Base-by-base conservation (phyloP, 2,797 vertebrate species). In the Halcyon chelicuti region DNA sequence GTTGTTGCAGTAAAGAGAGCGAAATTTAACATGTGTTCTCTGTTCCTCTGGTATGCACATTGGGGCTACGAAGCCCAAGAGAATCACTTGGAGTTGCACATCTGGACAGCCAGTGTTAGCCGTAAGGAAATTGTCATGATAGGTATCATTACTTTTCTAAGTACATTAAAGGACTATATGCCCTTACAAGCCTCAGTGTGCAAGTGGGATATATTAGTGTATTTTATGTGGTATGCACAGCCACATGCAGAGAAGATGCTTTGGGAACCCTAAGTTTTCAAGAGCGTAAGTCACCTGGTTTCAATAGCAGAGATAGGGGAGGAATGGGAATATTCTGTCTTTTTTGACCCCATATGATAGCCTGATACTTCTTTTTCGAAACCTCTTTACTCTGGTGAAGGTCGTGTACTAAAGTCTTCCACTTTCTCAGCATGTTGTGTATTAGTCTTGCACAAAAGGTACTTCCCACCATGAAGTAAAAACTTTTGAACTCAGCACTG, bases 391-490 rank as follows among this genome's bases (percentile, higher is more conserved):
- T 42, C 8, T 31, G 29, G 33, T 23, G 80, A 77, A 77, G 37
- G 31, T 33, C 39, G 79, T 1, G 0, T 77, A 16, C 49, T 67
- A 15, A 58, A 79, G 52, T 33, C 78, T 85, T 89, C 20, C 5
- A 10, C 42, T 77, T 90, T 63, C 84, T 85, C 60, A 80, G 75
- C 29, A 17, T 0, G 1, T 31, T 66, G 6, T 39, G 13, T 49
- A 28, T 73, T 85, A 66, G 60, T 33, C 54, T 88, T 18, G 8
- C 42, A 74, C 28, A 93, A 91, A 94, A 90, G 21, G 11, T 60
- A 29, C 33, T 86, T 83, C 72, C 60, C 37, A 44, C 35, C 66
- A 25, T 20, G 33, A 61, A 77, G 79, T 49, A 60, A 49, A 44
- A 91, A 67, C 40, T 87, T 93, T 37, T 66, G 65, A 91, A 83